These are phyloP conservation scores for Drosophila mulleri DNA, from an alignment of 2,888 invertebrate genomes.

Conservation along the genomic window DNA sequence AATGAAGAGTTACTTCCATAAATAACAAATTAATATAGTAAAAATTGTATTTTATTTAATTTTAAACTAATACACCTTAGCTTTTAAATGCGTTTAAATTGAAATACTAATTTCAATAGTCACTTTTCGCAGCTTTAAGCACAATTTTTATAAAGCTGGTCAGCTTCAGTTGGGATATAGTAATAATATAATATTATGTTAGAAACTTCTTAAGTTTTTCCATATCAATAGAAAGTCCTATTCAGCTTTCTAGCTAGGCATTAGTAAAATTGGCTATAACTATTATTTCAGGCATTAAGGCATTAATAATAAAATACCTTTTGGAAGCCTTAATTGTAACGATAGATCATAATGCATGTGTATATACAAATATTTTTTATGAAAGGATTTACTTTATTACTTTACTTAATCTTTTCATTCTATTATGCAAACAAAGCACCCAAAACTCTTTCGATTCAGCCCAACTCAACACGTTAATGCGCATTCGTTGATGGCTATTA, in stretches of 20 bases:
- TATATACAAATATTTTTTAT: background rate
- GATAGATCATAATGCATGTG: no score
- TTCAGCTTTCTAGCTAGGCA: no score
- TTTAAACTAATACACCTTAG: background rate
- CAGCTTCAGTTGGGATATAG: conserved; percentile 3
- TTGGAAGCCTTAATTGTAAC: no score
- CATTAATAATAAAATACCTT: no score
- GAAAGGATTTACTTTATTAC: background rate
- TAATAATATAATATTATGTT: no score
- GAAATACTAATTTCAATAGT: background rate
- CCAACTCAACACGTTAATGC: background rate
- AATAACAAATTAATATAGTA: background rate
- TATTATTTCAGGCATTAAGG: no score
- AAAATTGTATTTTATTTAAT: background rate
- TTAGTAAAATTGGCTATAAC: no score
- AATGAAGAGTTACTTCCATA: background rate
- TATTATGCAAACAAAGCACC: background rate
- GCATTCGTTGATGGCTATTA: conserved; percentile 1
- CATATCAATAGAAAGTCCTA: no score
- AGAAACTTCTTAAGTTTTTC: no score
- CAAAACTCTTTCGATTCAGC: no score
- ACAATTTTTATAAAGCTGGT: background rate
- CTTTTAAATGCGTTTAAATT: background rate
- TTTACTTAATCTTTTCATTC: background rate
- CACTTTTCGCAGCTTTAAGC: background rate